Percentiles rank a stretch among this genome's conserved stretches.
Conservation (phyloP, 2,797 vertebrate genomes). For the Sebastes baramenuke region DNA sequence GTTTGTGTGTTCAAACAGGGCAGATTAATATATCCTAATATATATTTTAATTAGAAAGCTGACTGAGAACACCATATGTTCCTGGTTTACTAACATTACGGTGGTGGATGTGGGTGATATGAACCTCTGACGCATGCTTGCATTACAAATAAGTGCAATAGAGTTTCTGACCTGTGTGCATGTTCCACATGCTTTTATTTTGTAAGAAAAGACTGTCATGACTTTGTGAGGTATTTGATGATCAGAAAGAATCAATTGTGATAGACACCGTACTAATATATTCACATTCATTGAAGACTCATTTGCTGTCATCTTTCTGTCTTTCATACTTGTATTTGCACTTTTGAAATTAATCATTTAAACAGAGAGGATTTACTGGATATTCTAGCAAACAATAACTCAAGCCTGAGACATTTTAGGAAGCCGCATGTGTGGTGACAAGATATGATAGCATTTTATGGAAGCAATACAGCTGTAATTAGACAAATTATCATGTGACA, state of each 20-base stretch:
- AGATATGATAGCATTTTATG: not conserved
- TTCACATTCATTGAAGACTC: not conserved
- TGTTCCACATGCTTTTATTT: not conserved
- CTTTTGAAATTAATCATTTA: constrained; percentile 6
- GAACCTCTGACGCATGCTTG: not conserved
- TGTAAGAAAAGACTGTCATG: not conserved
- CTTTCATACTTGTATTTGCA: not conserved
- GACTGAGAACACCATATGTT: constrained; percentile 37
- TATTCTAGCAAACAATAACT: constrained; percentile 12
- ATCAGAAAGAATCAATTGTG: not conserved
- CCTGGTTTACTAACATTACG: constrained; percentile 4
- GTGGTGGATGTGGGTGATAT: not conserved
- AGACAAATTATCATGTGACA: not conserved
- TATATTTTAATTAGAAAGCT: constrained; percentile 40
- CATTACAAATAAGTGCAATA: not conserved
- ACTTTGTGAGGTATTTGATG: not conserved
- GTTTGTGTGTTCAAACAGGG: constrained; percentile 14
- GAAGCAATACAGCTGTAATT: not conserved
- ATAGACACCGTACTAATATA: not conserved
- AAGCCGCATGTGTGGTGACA: not conserved
- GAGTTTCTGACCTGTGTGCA: not conserved
- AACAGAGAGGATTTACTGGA: not conserved
- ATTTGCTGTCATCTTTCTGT: not conserved
- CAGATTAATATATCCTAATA: constrained; percentile 36
- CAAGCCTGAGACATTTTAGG: not conserved